Base-by-base conservation (phyloP, 2,888 invertebrate species). In the Drosophila nr. perissopoda region DNA sequence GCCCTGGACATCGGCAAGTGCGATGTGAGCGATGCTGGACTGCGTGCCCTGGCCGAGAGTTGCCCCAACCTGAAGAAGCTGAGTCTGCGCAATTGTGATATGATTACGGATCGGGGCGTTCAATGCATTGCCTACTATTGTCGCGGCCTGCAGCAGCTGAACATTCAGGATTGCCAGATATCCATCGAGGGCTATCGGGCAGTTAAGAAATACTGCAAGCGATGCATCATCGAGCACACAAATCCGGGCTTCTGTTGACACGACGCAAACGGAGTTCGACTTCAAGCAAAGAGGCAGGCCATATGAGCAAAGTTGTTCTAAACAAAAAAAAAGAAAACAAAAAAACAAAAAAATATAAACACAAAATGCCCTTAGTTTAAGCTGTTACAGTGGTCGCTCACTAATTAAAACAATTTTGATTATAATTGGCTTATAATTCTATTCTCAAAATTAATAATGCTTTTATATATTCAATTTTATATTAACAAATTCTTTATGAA, bases 151-250 rank as follows among this genome's bases (percentile, higher is more conserved):
- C 97, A 97, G 66, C 98, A 98, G 91, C 94, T 98, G 13, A 98
- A 98, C 92, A 98, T 98, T 76, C 98, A 98, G 91, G 98, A 98
- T 92, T 98, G 98, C 74, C 97, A 97, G 70, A 96, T 98, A 81
- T 97, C 98, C 6, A 94, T 97, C 52, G 96, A 98, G 83, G 98
- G 98, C 0, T 98, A 98, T 92, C 94, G 97, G 84, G 97, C 98
- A 7, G 97, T 98, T 51, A 98, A 98, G 93, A 97, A 97, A 91
- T 98, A 97, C 92, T 98, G 98, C 93, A 97, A 97, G 90, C 94
- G 97, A 87, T 98, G 98, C 93, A 96, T 98, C 78, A 98, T 98
- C 79, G 98, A 98, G 92, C 98, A 98, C 92, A 98, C 98, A 3
- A 98, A 98, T 93, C 98, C 98, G 74, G 98, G 98, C 34, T 98